Evolutionary conservation across 1,140 invertebrate genomes (phyloP).

Genomic region (Psilanteris sp.): DNA sequence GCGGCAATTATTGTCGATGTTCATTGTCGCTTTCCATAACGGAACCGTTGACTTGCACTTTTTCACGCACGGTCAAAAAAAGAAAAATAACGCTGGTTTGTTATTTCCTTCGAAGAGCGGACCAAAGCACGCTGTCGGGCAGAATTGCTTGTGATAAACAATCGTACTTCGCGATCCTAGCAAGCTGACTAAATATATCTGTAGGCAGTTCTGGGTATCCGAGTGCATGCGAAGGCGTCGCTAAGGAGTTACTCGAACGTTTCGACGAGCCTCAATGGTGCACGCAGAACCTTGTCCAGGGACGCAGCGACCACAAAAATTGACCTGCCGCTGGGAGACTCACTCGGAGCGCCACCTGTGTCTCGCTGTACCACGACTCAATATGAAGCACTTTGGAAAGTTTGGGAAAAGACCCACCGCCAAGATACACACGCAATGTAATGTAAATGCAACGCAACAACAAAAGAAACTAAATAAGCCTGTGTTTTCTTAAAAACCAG

Average conservation of each 20-base stretch:
- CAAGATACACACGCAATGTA: too few species aligned
- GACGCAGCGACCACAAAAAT: constrained; percentile 25
- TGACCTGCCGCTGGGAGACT: constrained; percentile 12
- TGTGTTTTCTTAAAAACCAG: too few species aligned
- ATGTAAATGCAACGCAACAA: too few species aligned
- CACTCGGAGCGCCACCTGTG: constrained; percentile 12
- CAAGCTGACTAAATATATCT: constrained; percentile 50
- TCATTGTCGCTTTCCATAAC: too few species aligned
- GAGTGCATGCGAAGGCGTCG: constrained; percentile 46
- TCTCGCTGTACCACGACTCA: background rate
- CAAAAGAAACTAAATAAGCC: too few species aligned
- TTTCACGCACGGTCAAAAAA: background rate
- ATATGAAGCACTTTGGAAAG: constrained; percentile 6
- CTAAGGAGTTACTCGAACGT: constrained; percentile 34
- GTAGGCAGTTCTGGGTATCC: constrained; percentile 53
- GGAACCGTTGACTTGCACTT: too few species aligned
- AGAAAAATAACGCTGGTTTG: background rate
- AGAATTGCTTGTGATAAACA: constrained; percentile 32
- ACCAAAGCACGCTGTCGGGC: constrained; percentile 2
- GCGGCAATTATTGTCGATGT: background rate
- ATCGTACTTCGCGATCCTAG: constrained; percentile 23
- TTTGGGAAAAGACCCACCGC: too few species aligned
- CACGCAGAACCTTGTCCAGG: constrained; percentile 10
- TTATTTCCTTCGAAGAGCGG: background rate
- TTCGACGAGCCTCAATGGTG: constrained; percentile 6